Evolutionary conservation across 1,140 invertebrate species (phyloP), one percentile per base, ranked within the genome.

Genomic region (Pollicipes pollicipes): DNA sequence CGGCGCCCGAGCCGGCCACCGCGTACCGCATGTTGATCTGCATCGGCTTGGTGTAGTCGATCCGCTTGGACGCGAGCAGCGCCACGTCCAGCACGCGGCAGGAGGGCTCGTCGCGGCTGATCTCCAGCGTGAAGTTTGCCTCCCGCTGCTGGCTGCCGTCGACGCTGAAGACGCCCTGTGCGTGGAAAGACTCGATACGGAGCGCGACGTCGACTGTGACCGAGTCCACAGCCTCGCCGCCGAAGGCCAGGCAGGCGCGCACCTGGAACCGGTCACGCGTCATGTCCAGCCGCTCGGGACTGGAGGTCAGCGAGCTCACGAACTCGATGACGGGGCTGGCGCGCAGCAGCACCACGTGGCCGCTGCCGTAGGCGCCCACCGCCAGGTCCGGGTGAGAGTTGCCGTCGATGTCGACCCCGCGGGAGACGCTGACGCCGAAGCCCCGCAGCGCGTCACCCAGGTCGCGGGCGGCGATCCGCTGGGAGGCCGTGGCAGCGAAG

Each of bases 331-430:
- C 71, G 37, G 74, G 74, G 24, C 73, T 58, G 2, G 74, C 67
- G n/a, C 74, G 68, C 32, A 75, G 70, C 75, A 92, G 88, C 69
- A 88, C 85, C 1, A 88, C 90, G 17, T 84, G 83, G 74, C 88
- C 85, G 1, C 90, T 88, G 70, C 90, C 88, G 77, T 95, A 93
- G 63, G 93, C 90, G 1, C 94, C 94, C 27, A 96, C 88, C 2
- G 89, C 86, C 69, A 96, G 77, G 78, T 97, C 94, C 0, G 92
- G 91, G 78, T 96, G 96, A 66, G 86, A 69, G 79, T 80, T 80
- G 70, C 77, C 71, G 64, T 80, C 79, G 66, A 80, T 76, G 68
- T 80, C 79, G n/a, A 76, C 68, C 16, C 75, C 77, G 30, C 76
- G 68, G 35, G 76, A 76, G 13, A 80, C 68, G 45, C 74, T 70